Percentiles rank a stretch among this genome's conserved stretches.
These are phyloP conservation scores for Pediacus dermestoides DNA, from an alignment of 2,888 invertebrate species.

Conservation along the genomic window DNA sequence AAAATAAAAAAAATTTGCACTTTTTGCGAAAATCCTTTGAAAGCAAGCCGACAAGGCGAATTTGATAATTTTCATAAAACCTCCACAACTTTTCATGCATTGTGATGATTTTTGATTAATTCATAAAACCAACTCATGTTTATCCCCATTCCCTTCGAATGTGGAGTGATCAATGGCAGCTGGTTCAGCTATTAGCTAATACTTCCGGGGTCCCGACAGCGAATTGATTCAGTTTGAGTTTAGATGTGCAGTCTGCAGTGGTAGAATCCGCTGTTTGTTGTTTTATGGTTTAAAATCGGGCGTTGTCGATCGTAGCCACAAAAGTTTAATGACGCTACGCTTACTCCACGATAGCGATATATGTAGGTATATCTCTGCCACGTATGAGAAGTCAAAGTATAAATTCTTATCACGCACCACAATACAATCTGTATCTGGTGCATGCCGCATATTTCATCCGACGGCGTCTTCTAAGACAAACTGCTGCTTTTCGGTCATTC, in stretches of 20 bases:
- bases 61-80: too few relatives aligned
- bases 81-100: background rate
- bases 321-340: constrained; percentile 3
- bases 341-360: too few relatives aligned
- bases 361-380: constrained; percentile 1
- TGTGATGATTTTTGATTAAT: background rate
- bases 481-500: constrained; percentile 3
- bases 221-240: constrained; percentile 4
- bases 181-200: constrained; percentile 4
- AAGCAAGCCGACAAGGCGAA: too few relatives aligned
- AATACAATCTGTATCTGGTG: constrained; percentile 6
- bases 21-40: too few relatives aligned
- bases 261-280: constrained; percentile 1
- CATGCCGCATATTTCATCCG: constrained; percentile 4
- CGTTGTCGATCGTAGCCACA: background rate
- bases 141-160: constrained; percentile 2
- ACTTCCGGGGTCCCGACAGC: background rate
- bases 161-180: constrained; percentile 1
- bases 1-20: too few relatives aligned
- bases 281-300: constrained; percentile 5
- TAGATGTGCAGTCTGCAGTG: background rate
- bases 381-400: constrained; percentile 2
- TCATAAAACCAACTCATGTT: background rate
- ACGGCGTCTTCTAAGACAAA: constrained; percentile 5
- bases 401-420: constrained; percentile 6